A percentile compares a stretch with the other conserved stretches of the same genome.
phyloP scores from a whole-genome alignment of 2,888 invertebrate genomes.

The Sussaba pulchella region DNA sequence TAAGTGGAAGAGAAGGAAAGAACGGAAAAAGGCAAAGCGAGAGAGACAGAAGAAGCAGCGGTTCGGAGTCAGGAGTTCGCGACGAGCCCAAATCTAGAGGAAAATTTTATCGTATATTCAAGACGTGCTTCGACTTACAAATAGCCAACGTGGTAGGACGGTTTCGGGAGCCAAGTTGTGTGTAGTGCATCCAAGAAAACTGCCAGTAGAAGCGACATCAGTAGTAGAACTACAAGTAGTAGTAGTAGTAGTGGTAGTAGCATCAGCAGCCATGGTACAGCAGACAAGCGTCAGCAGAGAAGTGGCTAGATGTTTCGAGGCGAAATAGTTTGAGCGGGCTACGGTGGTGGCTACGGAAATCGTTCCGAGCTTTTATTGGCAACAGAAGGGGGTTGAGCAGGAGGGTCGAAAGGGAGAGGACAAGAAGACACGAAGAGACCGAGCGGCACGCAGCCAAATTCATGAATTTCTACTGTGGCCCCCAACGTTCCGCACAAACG shows the following conservation, averaged over 20 bases:
- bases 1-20: conserved; percentile 33
- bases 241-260: conserved; percentile 12
- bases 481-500: conserved; percentile 41
- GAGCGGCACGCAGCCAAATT: conserved; percentile 59
- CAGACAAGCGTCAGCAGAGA: conserved; percentile 19
- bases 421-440: conserved; percentile 41
- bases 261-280: conserved; percentile 9
- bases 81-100: conserved; percentile 76
- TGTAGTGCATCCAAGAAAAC: conserved; percentile 33
- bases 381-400: neutral
- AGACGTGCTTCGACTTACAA: conserved; percentile 80
- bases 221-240: neutral
- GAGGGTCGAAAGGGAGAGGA: conserved; percentile 5
- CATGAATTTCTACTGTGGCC: conserved; percentile 50
- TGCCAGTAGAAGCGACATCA: neutral
- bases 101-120: conserved; percentile 83
- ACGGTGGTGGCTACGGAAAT: conserved; percentile 30
- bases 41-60: conserved; percentile 33
- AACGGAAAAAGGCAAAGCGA: conserved; percentile 21
- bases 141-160: conserved; percentile 57
- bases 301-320: conserved; percentile 40
- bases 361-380: conserved; percentile 28
- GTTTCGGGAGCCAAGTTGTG: conserved; percentile 13
- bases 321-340: conserved; percentile 45
- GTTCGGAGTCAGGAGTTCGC: conserved; percentile 59